Base-by-base conservation (phyloP, 1,140 invertebrate genomes). In the Vanessa atalanta region DNA sequence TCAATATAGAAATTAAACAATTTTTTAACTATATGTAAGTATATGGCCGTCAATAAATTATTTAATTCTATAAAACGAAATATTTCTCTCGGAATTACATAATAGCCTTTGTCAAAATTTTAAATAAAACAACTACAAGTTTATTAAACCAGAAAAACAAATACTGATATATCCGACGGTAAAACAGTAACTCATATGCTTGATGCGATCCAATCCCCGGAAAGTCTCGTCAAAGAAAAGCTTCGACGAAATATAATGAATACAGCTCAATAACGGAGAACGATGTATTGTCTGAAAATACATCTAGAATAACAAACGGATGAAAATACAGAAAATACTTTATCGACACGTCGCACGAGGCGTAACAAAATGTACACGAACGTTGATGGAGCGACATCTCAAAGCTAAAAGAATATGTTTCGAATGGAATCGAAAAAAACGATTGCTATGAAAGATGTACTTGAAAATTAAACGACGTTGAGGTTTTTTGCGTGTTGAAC, bases 271-370 rank as follows among this genome's bases (percentile, higher is more conserved):
- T 47, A 57, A 69, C 53, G 37, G 37, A 47, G 16, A 37, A 57
- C 26, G 26, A 57, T 20, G 26, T 69, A 69, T 69, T 69, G 53
- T 69, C 37, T 23, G 66, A 26, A 47, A 57, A 69, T 26, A 69
- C 51, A 69, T 69, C 66, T 57, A 60, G 66, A 69, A 69, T 69
- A 69, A 53, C 69, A 78, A 69, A 72, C 55, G 69, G 50, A 26
- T 13, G 57, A 31, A 60, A 61, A 37, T 51, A 78, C 57, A 75
- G 57, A 76, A 65, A 75, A 75, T 75, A 64, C 76, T 72, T 53
- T 66, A 57, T 48, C 70, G 53, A 68, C 51, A 60, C 53, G 55
- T 68, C 53, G 53, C 65, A 20, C 53, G 66, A 51, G 5, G 66
- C 53, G 57, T 69, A 20, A 57, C 53, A 60, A 69, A 55, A 67